A percentile compares a stretch with the other conserved stretches of the same genome.
Evolutionary conservation across 2,888 invertebrate genomes (phyloP).

Genomic region (Neria commutata): DNA sequence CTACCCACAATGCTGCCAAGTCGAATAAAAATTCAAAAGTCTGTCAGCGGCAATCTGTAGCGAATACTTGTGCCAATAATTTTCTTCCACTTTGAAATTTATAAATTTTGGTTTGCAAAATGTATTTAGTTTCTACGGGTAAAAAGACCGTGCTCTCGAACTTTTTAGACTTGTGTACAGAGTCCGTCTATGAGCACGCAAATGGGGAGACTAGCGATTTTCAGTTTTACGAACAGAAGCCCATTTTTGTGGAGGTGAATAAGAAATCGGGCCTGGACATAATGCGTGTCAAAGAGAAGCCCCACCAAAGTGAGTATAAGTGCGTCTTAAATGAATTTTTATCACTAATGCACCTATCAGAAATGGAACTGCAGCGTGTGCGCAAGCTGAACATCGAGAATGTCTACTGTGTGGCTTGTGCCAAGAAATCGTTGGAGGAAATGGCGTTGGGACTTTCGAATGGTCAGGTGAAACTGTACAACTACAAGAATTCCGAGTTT

Average conservation of each 20-base stretch:
- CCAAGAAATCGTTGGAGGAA: conserved; percentile 51
- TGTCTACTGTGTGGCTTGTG: conserved; percentile 54
- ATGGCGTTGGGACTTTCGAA: conserved; percentile 57
- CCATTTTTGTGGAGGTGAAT: conserved; percentile 54
- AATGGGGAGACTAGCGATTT: conserved; percentile 55
- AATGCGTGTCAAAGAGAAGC: conserved; percentile 51
- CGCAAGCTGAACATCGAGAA: conserved; percentile 55
- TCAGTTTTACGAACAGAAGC: conserved; percentile 52
- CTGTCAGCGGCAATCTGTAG: too few species aligned
- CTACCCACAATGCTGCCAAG: too few species aligned
- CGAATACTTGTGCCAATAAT: too few species aligned
- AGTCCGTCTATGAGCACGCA: conserved; percentile 47
- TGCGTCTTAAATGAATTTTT: too few species aligned
- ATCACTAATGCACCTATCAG: conserved; percentile 20
- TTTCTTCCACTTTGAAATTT: too few species aligned
- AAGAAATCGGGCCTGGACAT: conserved; percentile 56
- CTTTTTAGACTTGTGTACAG: conserved; percentile 54
- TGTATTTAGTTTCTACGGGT: conserved; percentile 57
- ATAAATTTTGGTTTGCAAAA: too few species aligned
- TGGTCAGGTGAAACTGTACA: conserved; percentile 52
- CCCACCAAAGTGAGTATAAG: conserved; percentile 40
- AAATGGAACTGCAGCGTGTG: conserved; percentile 49
- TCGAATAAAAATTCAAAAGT: too few species aligned
- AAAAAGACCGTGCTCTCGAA: conserved; percentile 53
- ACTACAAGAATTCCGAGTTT: conserved; percentile 48